phyloP scores from a whole-genome alignment of 2,113 vertebrate genomes.

The Lophochroa leadbeateri region DNA sequence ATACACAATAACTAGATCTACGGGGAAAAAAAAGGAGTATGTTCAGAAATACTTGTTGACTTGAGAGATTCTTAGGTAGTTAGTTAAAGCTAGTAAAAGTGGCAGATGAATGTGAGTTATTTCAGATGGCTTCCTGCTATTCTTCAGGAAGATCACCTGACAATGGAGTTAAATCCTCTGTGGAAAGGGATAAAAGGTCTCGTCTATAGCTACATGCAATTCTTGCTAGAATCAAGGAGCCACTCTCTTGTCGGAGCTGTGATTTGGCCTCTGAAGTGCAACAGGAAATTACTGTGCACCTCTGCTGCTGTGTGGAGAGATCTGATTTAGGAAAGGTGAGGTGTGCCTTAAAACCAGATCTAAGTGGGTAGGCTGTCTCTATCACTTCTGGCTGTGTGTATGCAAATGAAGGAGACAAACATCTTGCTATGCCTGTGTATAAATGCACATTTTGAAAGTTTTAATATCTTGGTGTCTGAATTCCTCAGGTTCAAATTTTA shows the following conservation, averaged over 20 bases:
- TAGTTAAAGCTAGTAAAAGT: neutral
- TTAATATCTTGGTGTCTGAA: neutral
- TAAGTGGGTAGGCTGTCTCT: neutral
- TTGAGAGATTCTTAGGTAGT: neutral
- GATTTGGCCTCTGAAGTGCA: neutral
- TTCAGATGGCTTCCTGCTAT: neutral
- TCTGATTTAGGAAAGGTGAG: neutral
- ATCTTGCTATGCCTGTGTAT: neutral
- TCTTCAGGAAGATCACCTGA: neutral
- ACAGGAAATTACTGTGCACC: neutral
- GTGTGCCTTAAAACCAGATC: neutral
- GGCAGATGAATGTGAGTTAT: neutral
- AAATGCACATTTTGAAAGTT: neutral
- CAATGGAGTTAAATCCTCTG: neutral
- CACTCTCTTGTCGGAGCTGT: neutral
- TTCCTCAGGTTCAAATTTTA: neutral
- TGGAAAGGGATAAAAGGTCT: neutral
- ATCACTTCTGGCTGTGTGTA: neutral
- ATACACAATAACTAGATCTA: neutral
- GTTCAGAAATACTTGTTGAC: neutral
- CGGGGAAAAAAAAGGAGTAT: rapidly evolving
- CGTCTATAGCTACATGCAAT: rapidly evolving
- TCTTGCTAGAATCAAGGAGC: neutral
- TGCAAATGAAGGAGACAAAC: neutral
- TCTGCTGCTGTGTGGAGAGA: neutral